A percentile compares a stretch with the other conserved stretches of the same genome.
Conservation (phyloP, 2,888 invertebrate genomes). For the Exephanes ischioxanthus region DNA sequence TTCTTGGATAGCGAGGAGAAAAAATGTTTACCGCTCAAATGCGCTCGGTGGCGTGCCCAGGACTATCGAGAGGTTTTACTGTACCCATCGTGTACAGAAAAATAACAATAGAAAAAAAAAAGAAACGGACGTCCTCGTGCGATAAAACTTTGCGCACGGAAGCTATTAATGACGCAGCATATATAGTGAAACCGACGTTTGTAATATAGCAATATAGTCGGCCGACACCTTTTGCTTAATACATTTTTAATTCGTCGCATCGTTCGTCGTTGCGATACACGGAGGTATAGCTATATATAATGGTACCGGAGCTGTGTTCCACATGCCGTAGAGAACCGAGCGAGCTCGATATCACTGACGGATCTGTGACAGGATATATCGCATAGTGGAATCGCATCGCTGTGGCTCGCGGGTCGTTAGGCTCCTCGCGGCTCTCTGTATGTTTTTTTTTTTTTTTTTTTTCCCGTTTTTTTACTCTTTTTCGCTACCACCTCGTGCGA, state of each 20-base stretch:
- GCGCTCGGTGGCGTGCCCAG: not conserved
- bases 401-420: conserved; percentile 79
- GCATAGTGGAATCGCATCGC: conserved; percentile 79
- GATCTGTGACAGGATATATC: conserved; percentile 83
- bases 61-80: not conserved
- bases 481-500: conserved; percentile 78
- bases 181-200: conserved; percentile 15
- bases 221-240: conserved; percentile 79
- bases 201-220: conserved; percentile 41
- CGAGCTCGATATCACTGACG: conserved; percentile 80
- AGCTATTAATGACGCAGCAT: conserved; percentile 65
- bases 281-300: conserved; percentile 28
- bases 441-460: conserved; percentile 39
- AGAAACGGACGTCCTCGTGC: conserved; percentile 36
- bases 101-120: not conserved
- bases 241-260: conserved; percentile 81
- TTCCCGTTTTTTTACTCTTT: conserved; percentile 65
- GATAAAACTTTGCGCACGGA: conserved; percentile 56
- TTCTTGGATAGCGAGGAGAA: not conserved
- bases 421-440: conserved; percentile 69
- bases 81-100: not conserved
- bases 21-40: not conserved
- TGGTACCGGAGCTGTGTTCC: conserved; percentile 61
- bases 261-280: conserved; percentile 49
- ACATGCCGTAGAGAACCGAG: conserved; percentile 47